Evolutionary conservation across 2,888 invertebrate genomes (phyloP).

Genomic region (Alentia gelatinosa): DNA sequence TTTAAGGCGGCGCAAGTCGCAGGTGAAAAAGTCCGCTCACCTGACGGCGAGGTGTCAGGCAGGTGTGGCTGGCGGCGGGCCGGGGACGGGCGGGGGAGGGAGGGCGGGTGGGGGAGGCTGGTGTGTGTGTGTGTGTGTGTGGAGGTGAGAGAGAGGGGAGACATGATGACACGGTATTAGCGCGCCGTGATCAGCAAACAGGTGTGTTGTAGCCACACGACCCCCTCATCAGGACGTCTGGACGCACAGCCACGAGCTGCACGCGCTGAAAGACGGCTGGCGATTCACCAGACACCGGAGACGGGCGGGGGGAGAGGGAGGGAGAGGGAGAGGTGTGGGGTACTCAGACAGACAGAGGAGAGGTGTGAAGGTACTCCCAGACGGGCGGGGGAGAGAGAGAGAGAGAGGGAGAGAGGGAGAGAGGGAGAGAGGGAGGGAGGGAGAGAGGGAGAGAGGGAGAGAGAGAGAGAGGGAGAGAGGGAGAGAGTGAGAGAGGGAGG

Average conservation of each 20-base stretch:
- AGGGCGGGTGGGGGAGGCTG: background rate
- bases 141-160: background rate
- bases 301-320: background rate
- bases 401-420: background rate
- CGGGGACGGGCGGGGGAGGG: background rate
- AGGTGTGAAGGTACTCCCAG: background rate
- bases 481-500: no score
- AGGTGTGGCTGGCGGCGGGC: background rate
- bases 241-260: no score
- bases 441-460: background rate
- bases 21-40: background rate
- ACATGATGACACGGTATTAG: no score
- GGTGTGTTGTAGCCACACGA: background rate
- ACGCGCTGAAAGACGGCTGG: background rate
- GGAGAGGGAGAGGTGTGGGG: background rate
- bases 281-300: background rate
- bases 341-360: background rate
- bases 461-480: no score
- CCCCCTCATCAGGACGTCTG: background rate
- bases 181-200: background rate
- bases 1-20: background rate
- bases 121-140: background rate
- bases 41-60: background rate
- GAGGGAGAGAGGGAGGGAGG: background rate
- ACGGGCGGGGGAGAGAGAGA: background rate